Conservation (phyloP, 1,140 invertebrate species). For the Meloidogyne chitwoodi region DNA sequence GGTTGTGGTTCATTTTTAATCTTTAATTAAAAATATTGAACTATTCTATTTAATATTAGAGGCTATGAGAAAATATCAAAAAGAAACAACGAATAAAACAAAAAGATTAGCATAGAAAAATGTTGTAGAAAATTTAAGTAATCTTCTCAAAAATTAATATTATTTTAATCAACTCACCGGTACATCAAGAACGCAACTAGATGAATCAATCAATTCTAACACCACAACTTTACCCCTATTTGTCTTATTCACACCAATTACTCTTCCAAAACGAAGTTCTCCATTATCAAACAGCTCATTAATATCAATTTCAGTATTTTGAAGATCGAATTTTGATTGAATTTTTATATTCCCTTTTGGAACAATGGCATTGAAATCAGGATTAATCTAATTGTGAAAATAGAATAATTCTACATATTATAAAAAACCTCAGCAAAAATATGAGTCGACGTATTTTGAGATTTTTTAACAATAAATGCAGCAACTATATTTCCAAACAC, state of each 20-base stretch:
- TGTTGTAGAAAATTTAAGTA: too few relatives aligned
- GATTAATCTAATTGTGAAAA: constrained; percentile 1
- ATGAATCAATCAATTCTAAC: not conserved
- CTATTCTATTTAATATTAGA: too few relatives aligned
- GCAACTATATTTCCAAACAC: constrained; percentile 9
- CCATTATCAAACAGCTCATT: constrained; percentile 1
- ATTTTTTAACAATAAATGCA: constrained; percentile 20
- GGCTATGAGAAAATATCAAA: too few relatives aligned
- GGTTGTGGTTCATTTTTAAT: not conserved
- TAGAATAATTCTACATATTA: not conserved
- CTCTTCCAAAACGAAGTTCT: constrained; percentile 16
- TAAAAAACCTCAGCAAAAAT: not conserved
- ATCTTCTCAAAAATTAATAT: not conserved
- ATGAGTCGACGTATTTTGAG: not conserved
- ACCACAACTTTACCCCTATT: constrained; percentile 7
- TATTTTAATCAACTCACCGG: not conserved
- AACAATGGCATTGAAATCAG: constrained; percentile 7
- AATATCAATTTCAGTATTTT: not conserved
- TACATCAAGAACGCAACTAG: not conserved
- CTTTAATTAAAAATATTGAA: not conserved
- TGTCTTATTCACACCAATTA: constrained; percentile 30
- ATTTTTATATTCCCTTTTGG: not conserved
- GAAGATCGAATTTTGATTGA: not conserved
- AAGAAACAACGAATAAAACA: too few relatives aligned
- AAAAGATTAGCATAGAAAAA: too few relatives aligned